Percentiles rank a stretch among this genome's conserved stretches.
Conservation (phyloP, 2,888 invertebrate species). For the Macrophya alboannulata region DNA sequence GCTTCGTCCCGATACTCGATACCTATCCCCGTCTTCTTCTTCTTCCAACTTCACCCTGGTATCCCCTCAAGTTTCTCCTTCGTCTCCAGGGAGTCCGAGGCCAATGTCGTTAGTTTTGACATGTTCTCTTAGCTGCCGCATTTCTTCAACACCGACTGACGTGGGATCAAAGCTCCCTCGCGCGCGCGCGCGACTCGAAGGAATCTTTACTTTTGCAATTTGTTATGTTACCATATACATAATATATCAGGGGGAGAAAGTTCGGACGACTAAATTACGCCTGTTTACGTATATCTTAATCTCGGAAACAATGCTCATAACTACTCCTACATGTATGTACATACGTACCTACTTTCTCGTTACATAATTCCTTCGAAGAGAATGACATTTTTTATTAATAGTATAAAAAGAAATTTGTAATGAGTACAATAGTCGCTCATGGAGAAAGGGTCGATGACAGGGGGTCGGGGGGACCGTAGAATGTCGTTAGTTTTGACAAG, state of each 20-base stretch:
- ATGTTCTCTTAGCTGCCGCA: slow-evolving; percentile 64
- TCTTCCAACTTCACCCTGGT: slow-evolving; percentile 64
- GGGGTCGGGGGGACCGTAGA: slow-evolving; percentile 12
- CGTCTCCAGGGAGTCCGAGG: slow-evolving; percentile 70
- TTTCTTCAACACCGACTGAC: slow-evolving; percentile 60
- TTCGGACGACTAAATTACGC: slow-evolving; percentile 43
- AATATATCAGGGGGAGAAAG: slow-evolving; percentile 42
- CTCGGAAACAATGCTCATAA: not conserved
- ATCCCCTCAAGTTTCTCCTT: slow-evolving; percentile 63
- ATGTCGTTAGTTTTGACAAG: slow-evolving; percentile 69
- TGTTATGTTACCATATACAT: slow-evolving; percentile 38
- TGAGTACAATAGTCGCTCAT: not conserved
- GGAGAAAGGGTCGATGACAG: slow-evolving; percentile 45
- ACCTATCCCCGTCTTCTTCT: slow-evolving; percentile 43
- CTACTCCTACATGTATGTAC: not conserved
- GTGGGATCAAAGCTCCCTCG: slow-evolving; percentile 51
- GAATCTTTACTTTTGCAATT: slow-evolving; percentile 55
- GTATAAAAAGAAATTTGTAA: slow-evolving; percentile 5
- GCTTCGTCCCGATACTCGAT: slow-evolving; percentile 68
- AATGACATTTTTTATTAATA: not conserved
- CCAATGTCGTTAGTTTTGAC: slow-evolving; percentile 75
- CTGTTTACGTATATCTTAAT: slow-evolving; percentile 3
- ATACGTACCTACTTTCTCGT: not conserved
- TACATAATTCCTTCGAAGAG: not conserved
- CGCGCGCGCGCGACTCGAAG: slow-evolving; percentile 39